These are phyloP conservation scores for Shargacucullia verbasci DNA, from an alignment of 2,888 invertebrate species.

Conservation along the genomic window DNA sequence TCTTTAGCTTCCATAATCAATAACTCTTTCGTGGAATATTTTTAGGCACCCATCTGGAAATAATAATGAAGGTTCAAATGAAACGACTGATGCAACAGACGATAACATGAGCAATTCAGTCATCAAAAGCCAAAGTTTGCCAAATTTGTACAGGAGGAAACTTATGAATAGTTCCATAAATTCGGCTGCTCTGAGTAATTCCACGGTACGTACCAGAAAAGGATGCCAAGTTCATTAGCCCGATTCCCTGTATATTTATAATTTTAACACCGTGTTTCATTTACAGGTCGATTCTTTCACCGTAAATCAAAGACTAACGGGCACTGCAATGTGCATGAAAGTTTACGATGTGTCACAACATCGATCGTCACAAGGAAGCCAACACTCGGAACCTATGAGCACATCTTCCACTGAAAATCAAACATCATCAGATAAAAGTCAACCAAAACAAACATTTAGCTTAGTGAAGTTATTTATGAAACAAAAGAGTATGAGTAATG, in stretches of 20 bases:
- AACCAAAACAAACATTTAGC: constrained; percentile 93
- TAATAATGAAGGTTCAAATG: constrained; percentile 91
- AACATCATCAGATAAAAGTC: constrained; percentile 84
- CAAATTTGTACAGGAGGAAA: constrained; percentile 91
- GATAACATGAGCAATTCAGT: constrained; percentile 89
- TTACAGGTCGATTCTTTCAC: constrained; percentile 87
- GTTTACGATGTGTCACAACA: constrained; percentile 86
- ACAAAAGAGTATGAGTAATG: constrained; percentile 95
- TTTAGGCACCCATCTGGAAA: constrained; percentile 94
- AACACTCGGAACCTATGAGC: constrained; percentile 87
- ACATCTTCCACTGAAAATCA: constrained; percentile 87
- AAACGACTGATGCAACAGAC: constrained; percentile 86
- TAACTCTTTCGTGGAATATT: constrained; percentile 18
- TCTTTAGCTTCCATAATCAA: background rate
- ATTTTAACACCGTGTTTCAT: constrained; percentile 43
- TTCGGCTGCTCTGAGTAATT: constrained; percentile 91
- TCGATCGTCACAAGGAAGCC: constrained; percentile 80
- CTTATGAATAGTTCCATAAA: constrained; percentile 85
- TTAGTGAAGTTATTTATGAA: constrained; percentile 96
- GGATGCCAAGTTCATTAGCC: constrained; percentile 41
- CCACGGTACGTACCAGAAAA: constrained; percentile 89
- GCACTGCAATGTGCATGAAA: constrained; percentile 83
- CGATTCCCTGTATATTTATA: constrained; percentile 16
- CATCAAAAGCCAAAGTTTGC: constrained; percentile 94
- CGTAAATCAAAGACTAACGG: constrained; percentile 81